Evolutionary conservation across 2,113 vertebrate species (phyloP), one percentile per base, ranked within the genome.

Genomic region (Oncorhynchus keta): DNA sequence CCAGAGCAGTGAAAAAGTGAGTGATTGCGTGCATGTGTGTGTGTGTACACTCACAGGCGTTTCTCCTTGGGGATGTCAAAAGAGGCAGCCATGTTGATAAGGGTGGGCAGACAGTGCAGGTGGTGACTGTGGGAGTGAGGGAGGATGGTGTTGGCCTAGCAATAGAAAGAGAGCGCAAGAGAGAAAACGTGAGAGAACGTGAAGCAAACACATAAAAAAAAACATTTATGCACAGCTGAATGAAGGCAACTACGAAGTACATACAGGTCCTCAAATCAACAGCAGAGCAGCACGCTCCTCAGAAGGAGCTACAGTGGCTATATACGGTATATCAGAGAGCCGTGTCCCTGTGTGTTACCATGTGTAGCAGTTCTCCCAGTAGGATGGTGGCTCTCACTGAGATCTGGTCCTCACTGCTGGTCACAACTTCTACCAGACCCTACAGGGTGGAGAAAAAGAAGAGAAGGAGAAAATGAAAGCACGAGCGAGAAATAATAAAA

Each of bases 61-160:
- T 98, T 99, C 84, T 98, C 96, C 89, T 97, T 97, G 82, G 94
- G 82, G 84, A 99, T 99, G 91, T 99, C 97, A 80, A 98, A 99
- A 30, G 98, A 98, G 64, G 97, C 98, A 7, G 98, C 97, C 96
- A 98, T 96, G 85, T 98, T 99, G 94, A 98, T 98, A 82, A 99
- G 92, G 24, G 96, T 98, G 74, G 97, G 97, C 77, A 99, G 94
- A 86, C 98, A 98, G 91, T 99, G 98, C 82, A 99, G 93, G 89
- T 99, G 97, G 92, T 98, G 97, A 85, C 97, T 99, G 81, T 99
- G 97, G 72, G 96, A 96, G 88, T 99, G 97, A 84, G 98, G 97
- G 87, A 99, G 97, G 84, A 99, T 99, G 89, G 96, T 98, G 89
- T 99, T 98, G 86, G 98, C 98, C 98, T 99, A 82, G 79, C 84